Base-by-base conservation (phyloP, 2,113 vertebrate genomes). In the Oncorhynchus mykiss region DNA sequence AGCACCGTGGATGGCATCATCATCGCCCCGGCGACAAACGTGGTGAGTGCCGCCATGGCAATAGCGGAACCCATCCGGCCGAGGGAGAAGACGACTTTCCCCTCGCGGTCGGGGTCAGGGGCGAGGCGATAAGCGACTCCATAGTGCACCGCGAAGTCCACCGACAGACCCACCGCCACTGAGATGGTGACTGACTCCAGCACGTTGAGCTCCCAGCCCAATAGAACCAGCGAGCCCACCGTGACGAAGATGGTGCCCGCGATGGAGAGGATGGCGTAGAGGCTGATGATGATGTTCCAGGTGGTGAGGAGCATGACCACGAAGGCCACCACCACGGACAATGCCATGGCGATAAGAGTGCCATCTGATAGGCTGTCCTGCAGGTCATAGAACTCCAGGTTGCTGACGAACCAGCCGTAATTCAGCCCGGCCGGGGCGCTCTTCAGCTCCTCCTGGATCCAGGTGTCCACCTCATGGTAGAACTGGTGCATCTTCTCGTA, bases 1-100 rank as follows among this genome's bases (percentile, higher is more conserved):
- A 99, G 74, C 3, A 99, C 98, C 0, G 97, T 99, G 0, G 98
- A 99, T 2, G 98, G 98, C 98, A 99, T 98, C 98, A 99, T 99
- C 97, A 98, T 99, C 1, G 97, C 98, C 20, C 98, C 97, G 0
- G 98, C 98, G 16, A 99, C 97, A 16, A 99, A 99, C 0, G 97
- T 99, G 64, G 98, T 99, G 76, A 99, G 81, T 0, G 98, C 97
- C 0, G 98, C 98, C 98, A 99, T 99, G 20, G 97, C 97, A 0
- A 99, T 99, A 0, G 98, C 98, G 0, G 98, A 99, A 75, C 98
- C 98, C 97, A 99, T 99, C 45, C 96, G 95, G 73, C 97, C 97
- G 75, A 99, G 90, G 25, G 97, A 99, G 90, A 99, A 99, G 80
- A 97, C 89, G 1, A 99, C 98, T 75, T 98, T 99, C 1, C 95